Conservation (phyloP, 2,113 vertebrate species). For the Mastomys natalensis region DNA sequence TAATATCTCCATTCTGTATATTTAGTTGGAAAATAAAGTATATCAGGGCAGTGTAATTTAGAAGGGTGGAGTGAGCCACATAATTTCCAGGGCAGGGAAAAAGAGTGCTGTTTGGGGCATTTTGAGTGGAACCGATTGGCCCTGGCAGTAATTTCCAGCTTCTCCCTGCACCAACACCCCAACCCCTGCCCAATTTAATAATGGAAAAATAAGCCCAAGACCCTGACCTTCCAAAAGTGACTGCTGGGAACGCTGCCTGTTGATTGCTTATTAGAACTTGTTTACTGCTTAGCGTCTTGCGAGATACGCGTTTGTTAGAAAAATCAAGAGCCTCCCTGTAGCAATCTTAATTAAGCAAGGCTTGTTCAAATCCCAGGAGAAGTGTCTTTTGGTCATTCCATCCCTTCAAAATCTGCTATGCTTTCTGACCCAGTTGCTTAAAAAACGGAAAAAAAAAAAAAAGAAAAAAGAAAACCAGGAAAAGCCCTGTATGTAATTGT, state of each 20-base stretch:
- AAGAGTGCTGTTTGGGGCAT: constrained; percentile 24
- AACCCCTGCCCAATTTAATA: not conserved
- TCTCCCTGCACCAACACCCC: constrained; percentile 3
- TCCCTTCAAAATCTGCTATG: not conserved
- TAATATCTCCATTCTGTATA: constrained; percentile 47
- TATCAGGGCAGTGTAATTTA: constrained; percentile 45
- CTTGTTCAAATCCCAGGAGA: constrained; percentile 33
- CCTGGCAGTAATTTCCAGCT: constrained; percentile 60
- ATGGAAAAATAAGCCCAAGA: constrained; percentile 75
- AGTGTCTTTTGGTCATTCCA: constrained; percentile 51
- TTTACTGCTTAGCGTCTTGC: constrained; percentile 32
- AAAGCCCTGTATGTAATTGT: not conserved
- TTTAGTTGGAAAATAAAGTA: constrained; percentile 61
- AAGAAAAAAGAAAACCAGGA: not conserved
- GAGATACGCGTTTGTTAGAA: constrained; percentile 55
- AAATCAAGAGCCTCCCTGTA: constrained; percentile 63
- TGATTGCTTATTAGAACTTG: constrained; percentile 38
- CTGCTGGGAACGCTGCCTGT: constrained; percentile 11
- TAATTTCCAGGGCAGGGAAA: constrained; percentile 68
- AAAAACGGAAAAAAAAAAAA: not conserved
- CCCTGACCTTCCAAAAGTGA: constrained; percentile 42
- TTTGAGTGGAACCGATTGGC: constrained; percentile 73
- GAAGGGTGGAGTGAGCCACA: constrained; percentile 64
- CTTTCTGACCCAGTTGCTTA: constrained; percentile 52
- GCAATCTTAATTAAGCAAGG: constrained; percentile 63